Conservation (phyloP, 2,113 vertebrate genomes). For the Grus americana region DNA sequence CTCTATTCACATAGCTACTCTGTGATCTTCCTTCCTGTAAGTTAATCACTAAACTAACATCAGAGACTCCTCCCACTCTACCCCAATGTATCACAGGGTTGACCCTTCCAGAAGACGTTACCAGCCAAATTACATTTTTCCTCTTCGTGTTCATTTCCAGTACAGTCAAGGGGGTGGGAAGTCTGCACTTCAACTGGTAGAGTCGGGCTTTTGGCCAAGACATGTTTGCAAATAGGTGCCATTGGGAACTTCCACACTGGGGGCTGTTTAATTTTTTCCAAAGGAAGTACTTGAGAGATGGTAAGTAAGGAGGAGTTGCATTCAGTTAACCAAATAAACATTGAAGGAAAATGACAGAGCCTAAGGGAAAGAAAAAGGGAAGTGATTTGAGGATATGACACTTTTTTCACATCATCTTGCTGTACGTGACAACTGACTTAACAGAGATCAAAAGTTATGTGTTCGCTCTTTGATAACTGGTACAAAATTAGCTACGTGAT, state of each 20-base stretch:
- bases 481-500: neutral
- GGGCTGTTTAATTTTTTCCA: neutral
- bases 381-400: neutral
- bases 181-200: neutral
- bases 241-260: neutral
- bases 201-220: neutral
- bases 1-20: neutral
- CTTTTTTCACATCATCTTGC: neutral
- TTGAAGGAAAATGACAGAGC: neutral
- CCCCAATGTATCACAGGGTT: neutral
- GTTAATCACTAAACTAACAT: slow-evolving; percentile 23
- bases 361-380: neutral
- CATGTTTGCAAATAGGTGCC: neutral
- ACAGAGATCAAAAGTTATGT: neutral
- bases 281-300: neutral
- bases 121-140: neutral
- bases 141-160: neutral
- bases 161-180: neutral
- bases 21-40: slow-evolving; percentile 9
- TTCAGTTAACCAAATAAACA: neutral
- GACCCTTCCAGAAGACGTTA: neutral
- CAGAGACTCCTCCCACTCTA: neutral
- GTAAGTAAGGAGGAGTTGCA: neutral
- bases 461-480: neutral
- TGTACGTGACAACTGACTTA: neutral